A percentile compares a stretch with the other conserved stretches of the same genome.
Conservation (phyloP, 2,888 invertebrate species). For the Spodoptera exigua region DNA sequence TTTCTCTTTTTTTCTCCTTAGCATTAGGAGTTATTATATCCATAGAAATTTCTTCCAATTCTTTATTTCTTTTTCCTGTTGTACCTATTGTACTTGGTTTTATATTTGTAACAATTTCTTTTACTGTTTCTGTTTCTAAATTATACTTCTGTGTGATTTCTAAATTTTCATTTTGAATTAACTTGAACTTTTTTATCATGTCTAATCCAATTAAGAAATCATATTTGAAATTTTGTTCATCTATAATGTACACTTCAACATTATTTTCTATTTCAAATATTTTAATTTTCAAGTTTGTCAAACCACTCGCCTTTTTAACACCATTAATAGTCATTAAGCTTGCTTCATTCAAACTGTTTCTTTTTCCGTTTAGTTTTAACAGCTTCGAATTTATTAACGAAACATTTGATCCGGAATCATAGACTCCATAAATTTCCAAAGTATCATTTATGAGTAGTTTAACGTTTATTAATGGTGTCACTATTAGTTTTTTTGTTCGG, state of each 20-base stretch:
- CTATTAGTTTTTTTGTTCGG: not conserved
- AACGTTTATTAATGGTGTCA: no score
- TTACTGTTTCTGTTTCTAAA: not conserved
- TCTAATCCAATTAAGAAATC: not conserved
- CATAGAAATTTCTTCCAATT: no score
- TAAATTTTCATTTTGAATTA: constrained; percentile 2
- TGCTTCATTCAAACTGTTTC: no score
- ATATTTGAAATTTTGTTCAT: not conserved
- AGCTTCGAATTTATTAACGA: no score
- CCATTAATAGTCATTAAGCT: no score
- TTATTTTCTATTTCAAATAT: not conserved
- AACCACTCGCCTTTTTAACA: not conserved
- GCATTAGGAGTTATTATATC: no score
- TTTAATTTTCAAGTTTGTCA: not conserved
- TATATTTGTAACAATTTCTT: not conserved
- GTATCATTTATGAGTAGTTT: no score
- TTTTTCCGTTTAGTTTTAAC: no score
- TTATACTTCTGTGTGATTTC: not conserved
- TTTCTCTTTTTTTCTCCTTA: not conserved
- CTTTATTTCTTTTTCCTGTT: no score
- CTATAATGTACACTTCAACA: not conserved
- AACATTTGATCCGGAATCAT: no score
- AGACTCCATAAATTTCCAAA: no score
- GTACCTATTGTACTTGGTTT: no score
- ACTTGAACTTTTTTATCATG: not conserved